These are phyloP conservation scores for Struthidea cinerea DNA, from an alignment of 2,113 vertebrate species.

Conservation along the genomic window DNA sequence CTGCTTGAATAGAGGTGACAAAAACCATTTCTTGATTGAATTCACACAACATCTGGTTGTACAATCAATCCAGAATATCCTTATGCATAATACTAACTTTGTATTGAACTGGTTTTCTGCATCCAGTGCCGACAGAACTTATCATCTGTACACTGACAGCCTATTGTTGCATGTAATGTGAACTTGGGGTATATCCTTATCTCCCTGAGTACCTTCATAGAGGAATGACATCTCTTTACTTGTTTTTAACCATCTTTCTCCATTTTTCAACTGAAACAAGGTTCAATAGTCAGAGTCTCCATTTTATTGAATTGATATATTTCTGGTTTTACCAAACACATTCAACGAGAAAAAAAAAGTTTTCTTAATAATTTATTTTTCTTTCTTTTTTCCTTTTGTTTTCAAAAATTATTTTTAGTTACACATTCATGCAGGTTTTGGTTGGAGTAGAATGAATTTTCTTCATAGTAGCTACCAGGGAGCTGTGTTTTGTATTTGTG, in stretches of 20 bases:
- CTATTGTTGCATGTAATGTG: not conserved
- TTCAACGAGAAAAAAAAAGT: accelerated
- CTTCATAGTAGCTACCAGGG: not conserved
- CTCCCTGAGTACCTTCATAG: not conserved
- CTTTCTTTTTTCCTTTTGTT: not conserved
- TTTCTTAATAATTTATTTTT: not conserved
- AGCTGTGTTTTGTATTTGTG: not conserved
- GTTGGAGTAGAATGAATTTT: not conserved
- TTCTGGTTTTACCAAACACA: not conserved
- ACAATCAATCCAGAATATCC: slow-evolving; percentile 19
- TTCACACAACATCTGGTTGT: slow-evolving; percentile 39
- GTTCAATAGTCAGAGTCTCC: not conserved
- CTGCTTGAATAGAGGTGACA: slow-evolving; percentile 30
- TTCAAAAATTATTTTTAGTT: not conserved
- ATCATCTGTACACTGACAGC: not conserved
- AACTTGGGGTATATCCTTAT: not conserved
- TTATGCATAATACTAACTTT: not conserved
- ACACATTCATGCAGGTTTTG: not conserved
- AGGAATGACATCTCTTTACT: not conserved
- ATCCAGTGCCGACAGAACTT: not conserved
- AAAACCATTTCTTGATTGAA: slow-evolving; percentile 16
- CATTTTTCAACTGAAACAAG: not conserved
- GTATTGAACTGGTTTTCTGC: not conserved
- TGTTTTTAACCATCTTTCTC: not conserved
- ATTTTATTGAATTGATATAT: not conserved